phyloP scores from a whole-genome alignment of 2,888 invertebrate species.

The Cecidostiba fungosa region DNA sequence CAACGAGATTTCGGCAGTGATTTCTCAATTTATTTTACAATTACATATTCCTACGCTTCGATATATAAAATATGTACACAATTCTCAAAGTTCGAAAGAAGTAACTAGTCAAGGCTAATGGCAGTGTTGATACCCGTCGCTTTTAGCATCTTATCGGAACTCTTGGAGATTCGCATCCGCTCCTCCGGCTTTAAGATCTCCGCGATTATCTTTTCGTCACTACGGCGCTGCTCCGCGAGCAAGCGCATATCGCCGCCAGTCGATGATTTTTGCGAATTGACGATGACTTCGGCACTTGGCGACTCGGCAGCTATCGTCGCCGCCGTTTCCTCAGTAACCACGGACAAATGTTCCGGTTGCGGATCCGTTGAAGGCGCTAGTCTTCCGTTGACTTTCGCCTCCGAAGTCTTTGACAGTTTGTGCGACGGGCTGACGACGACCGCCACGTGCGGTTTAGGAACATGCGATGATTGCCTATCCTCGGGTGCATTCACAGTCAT shows the following conservation, averaged over 20 bases:
- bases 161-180: conserved; percentile 72
- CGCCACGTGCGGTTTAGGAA: conserved; percentile 40
- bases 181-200: conserved; percentile 78
- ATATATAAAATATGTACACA: conserved; percentile 78
- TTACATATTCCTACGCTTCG: conserved; percentile 59
- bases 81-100: conserved; percentile 70
- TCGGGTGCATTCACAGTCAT: conserved; percentile 47
- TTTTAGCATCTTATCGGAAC: conserved; percentile 76
- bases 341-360: conserved; percentile 69
- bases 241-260: conserved; percentile 59
- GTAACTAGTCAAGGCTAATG: conserved; percentile 78
- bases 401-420: conserved; percentile 65
- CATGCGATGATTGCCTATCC: conserved; percentile 48
- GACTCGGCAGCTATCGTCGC: conserved; percentile 65
- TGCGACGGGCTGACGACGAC: conserved; percentile 33
- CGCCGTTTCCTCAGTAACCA: conserved; percentile 70
- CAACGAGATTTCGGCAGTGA: conserved; percentile 66
- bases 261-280: conserved; percentile 67
- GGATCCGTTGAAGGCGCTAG: conserved; percentile 14
- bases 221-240: conserved; percentile 70
- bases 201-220: conserved; percentile 78
- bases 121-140: conserved; percentile 77
- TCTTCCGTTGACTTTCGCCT: conserved; percentile 75
- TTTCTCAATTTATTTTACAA: conserved; percentile 63
- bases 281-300: conserved; percentile 42